These are phyloP conservation scores for Oryzias sinensis DNA, from an alignment of 2,797 vertebrate genomes.

Conservation along the genomic window DNA sequence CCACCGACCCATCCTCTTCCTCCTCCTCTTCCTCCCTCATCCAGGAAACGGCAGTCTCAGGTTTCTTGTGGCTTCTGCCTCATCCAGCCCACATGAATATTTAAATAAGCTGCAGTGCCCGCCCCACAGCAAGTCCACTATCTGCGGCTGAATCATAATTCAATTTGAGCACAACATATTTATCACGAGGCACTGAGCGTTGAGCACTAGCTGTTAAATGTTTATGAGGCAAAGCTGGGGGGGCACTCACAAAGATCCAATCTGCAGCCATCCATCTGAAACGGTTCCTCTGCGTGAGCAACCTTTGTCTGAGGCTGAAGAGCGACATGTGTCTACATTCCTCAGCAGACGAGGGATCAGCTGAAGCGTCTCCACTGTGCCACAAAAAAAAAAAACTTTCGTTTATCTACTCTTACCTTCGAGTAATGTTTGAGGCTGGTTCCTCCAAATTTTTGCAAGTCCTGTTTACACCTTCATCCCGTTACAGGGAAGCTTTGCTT, in stretches of 20 bases:
- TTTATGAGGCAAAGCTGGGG: constrained; percentile 27
- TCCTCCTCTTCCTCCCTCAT: constrained; percentile 10
- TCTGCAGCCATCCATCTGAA: constrained; percentile 22
- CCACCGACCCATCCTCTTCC: background rate
- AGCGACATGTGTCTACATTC: background rate
- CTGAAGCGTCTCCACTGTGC: background rate
- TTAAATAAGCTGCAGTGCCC: constrained; percentile 43
- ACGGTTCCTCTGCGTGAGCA: background rate
- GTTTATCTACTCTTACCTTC: no score
- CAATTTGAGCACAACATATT: constrained; percentile 25
- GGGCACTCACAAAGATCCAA: constrained; percentile 5
- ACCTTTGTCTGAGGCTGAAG: constrained; percentile 2
- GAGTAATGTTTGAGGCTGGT: no score
- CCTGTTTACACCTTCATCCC: no score
- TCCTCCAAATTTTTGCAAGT: no score
- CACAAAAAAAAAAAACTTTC: no score
- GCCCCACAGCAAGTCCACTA: constrained; percentile 17
- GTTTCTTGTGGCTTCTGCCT: constrained; percentile 26
- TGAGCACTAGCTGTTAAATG: constrained; percentile 22
- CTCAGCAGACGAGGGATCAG: background rate
- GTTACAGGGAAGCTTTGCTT: no score
- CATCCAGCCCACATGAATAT: constrained; percentile 52
- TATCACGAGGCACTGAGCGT: constrained; percentile 19
- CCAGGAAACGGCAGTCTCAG: constrained; percentile 45
- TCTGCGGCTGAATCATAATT: constrained; percentile 36